phyloP scores from a whole-genome alignment of 2,797 vertebrate genomes.

The Craterocephalus amniculus region DNA sequence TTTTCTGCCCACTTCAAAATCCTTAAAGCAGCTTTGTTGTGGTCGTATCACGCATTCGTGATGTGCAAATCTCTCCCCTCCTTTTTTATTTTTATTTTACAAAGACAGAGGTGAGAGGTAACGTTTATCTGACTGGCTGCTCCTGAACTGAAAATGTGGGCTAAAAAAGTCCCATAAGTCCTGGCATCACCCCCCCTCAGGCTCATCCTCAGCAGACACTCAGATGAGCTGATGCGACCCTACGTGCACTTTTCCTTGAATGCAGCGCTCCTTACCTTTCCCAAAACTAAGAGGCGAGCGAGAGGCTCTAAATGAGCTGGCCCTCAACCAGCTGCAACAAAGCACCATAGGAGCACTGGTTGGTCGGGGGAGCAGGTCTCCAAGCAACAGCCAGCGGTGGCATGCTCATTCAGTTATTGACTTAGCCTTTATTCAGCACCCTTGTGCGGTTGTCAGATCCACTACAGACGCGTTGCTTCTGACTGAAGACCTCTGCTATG shows the following conservation, averaged over 20 bases:
- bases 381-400: constrained; percentile 69
- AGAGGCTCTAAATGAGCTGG: constrained; percentile 57
- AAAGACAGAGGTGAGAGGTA: constrained; percentile 10
- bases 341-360: constrained; percentile 57
- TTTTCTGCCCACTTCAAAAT: constrained; percentile 1
- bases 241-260: constrained; percentile 6
- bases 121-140: constrained; percentile 26
- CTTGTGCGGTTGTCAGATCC: constrained; percentile 63
- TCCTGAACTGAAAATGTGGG: not conserved
- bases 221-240: not conserved
- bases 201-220: constrained; percentile 1
- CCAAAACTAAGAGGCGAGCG: constrained; percentile 31
- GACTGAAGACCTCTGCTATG: constrained; percentile 46
- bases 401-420: constrained; percentile 72
- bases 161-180: not conserved
- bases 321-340: constrained; percentile 62
- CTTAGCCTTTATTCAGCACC: constrained; percentile 58
- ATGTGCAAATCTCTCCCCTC: constrained; percentile 29
- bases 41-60: constrained; percentile 36
- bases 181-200: not conserved
- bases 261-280: constrained; percentile 26
- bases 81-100: constrained; percentile 2
- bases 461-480: constrained; percentile 33
- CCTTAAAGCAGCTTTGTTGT: constrained; percentile 39
- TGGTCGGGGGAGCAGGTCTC: constrained; percentile 58